phyloP scores from a whole-genome alignment of 2,888 invertebrate genomes.

The Dasysyrphus albostriatus region DNA sequence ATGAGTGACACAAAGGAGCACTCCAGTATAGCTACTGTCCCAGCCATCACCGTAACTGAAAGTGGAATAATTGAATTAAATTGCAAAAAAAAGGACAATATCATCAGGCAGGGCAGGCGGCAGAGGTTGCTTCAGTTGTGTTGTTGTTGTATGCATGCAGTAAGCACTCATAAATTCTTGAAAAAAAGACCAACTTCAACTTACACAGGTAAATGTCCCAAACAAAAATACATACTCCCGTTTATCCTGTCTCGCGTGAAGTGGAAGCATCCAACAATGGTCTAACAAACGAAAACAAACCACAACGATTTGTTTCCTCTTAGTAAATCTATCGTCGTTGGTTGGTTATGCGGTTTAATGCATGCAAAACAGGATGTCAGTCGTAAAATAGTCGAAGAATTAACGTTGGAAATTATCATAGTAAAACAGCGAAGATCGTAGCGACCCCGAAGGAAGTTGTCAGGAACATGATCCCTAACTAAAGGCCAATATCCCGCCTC shows the following conservation, averaged over 20 bases:
- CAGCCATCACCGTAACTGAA: slow-evolving; percentile 31
- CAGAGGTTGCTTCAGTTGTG: not conserved
- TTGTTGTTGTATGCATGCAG: not conserved
- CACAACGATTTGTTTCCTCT: slow-evolving; percentile 59
- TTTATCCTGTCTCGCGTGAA: not conserved
- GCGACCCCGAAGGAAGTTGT: no score
- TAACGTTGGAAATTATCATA: not conserved
- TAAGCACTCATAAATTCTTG: slow-evolving; percentile 52
- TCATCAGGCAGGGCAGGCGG: no score
- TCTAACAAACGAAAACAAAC: slow-evolving; percentile 65
- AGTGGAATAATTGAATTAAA: slow-evolving; percentile 62
- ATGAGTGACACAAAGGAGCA: slow-evolving; percentile 61
- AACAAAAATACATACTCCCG: slow-evolving; percentile 39
- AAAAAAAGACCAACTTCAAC: not conserved
- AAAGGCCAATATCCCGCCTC: no score
- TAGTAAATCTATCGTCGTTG: slow-evolving; percentile 47
- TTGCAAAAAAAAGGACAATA: slow-evolving; percentile 30
- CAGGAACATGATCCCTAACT: no score
- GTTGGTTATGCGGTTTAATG: not conserved
- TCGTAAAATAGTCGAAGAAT: not conserved
- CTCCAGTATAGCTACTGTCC: slow-evolving; percentile 18
- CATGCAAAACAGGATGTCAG: slow-evolving; percentile 32
- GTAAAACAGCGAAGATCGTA: no score
- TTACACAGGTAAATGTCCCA: slow-evolving; percentile 8
- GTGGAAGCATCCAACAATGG: slow-evolving; percentile 48